Percentiles rank a stretch among this genome's conserved stretches.
Conservation (phyloP, 1,140 invertebrate species). For the Trichonephila inaurata region DNA sequence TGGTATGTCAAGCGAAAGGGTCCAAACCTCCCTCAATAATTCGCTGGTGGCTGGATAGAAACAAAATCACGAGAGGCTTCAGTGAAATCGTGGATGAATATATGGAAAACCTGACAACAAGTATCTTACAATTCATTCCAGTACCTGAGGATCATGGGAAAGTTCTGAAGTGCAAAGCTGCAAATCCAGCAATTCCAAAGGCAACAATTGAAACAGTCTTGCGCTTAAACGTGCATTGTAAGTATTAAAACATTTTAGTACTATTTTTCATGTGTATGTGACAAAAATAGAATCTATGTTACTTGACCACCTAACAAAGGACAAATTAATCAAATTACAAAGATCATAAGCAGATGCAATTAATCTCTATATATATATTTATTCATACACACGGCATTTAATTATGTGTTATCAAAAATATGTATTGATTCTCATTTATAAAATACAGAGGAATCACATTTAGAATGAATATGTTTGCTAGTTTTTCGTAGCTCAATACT, state of each 20-base stretch:
- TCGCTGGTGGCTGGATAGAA: conserved; percentile 77
- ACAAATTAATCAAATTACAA: too few species aligned
- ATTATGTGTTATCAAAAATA: too few species aligned
- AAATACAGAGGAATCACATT: too few species aligned
- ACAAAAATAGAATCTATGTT: too few species aligned
- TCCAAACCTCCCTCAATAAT: conserved; percentile 77
- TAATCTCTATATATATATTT: too few species aligned
- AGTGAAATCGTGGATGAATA: conserved; percentile 70
- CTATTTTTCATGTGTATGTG: too few species aligned
- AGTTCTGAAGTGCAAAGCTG: conserved; percentile 89
- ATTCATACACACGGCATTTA: too few species aligned
- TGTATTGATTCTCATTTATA: too few species aligned
- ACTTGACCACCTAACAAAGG: too few species aligned
- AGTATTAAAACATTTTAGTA: neutral
- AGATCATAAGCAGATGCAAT: too few species aligned
- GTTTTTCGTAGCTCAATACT: too few species aligned
- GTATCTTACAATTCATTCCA: conserved; percentile 81
- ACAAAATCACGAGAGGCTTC: conserved; percentile 49
- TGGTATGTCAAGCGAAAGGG: conserved; percentile 77
- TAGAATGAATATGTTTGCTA: too few species aligned
- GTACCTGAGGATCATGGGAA: conserved; percentile 90
- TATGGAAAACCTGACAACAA: conserved; percentile 73
- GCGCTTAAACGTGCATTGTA: conserved; percentile 76
- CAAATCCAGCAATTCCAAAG: conserved; percentile 84
- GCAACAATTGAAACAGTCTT: conserved; percentile 66